phyloP scores from a whole-genome alignment of 2,888 invertebrate species.

The Philaethria dido region DNA sequence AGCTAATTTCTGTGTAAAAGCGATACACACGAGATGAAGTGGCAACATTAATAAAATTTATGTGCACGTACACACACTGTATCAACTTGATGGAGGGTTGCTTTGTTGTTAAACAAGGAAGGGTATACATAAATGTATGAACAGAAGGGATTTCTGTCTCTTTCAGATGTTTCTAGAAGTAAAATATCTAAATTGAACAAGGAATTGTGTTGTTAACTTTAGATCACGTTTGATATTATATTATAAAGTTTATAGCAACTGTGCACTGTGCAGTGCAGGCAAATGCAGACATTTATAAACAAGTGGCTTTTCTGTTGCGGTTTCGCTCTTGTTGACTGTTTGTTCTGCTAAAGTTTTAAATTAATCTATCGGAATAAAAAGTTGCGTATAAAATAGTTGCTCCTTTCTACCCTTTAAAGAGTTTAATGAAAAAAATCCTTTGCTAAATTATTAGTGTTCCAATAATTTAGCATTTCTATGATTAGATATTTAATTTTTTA shows the following conservation, averaged over 20 bases:
- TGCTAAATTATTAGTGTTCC: too few species aligned
- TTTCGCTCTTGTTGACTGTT: constrained; percentile 12
- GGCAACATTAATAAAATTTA: constrained; percentile 68
- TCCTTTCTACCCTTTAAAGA: neutral
- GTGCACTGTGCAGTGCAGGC: too few species aligned
- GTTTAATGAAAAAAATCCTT: neutral
- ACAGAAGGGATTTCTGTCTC: constrained; percentile 10
- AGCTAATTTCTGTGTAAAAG: constrained; percentile 71
- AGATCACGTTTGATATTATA: constrained; percentile 22
- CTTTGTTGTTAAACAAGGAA: constrained; percentile 31
- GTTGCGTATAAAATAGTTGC: neutral
- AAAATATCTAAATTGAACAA: constrained; percentile 23
- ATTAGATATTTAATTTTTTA: too few species aligned
- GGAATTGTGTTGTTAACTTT: constrained; percentile 19
- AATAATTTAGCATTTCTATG: too few species aligned
- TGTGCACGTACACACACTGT: constrained; percentile 53
- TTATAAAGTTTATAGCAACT: constrained; percentile 17
- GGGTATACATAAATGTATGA: constrained; percentile 14
- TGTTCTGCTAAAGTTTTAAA: constrained; percentile 4
- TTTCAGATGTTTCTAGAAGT: constrained; percentile 17
- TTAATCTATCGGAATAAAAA: constrained; percentile 18
- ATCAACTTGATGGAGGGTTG: constrained; percentile 44
- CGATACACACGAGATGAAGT: constrained; percentile 59
- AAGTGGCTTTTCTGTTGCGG: constrained; percentile 9
- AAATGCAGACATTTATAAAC: constrained; percentile 19